These are phyloP conservation scores for Peribatodes rhomboidaria DNA, from an alignment of 2,888 invertebrate species.

Conservation along the genomic window DNA sequence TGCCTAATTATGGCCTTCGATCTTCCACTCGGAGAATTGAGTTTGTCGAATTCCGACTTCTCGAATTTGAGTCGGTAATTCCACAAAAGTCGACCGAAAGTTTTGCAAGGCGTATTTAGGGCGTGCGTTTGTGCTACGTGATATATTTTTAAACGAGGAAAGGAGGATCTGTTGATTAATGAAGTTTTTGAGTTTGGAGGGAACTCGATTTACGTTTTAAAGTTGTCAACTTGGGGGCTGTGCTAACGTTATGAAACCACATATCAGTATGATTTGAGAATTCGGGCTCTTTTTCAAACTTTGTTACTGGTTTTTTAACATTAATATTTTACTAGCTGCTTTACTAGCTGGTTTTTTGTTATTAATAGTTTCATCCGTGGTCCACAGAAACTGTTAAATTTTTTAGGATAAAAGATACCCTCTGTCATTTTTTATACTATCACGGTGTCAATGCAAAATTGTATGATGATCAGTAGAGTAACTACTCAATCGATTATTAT, in stretches of 20 bases:
- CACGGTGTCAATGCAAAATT: too few relatives aligned
- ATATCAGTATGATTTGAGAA: too few relatives aligned
- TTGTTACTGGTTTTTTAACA: too few relatives aligned
- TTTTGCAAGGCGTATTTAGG: constrained; percentile 29
- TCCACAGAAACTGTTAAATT: too few relatives aligned
- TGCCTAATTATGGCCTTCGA: constrained; percentile 47
- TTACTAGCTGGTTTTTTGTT: too few relatives aligned
- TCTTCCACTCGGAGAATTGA: constrained; percentile 41
- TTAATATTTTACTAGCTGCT: neutral
- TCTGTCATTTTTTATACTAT: too few relatives aligned
- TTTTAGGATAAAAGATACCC: too few relatives aligned
- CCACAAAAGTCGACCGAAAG: constrained; percentile 26
- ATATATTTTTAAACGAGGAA: constrained; percentile 25
- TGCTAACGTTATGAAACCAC: neutral
- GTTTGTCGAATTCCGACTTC: constrained; percentile 35
- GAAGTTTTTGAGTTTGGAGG: constrained; percentile 13
- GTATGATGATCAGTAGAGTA: too few relatives aligned
- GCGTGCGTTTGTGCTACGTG: constrained; percentile 28
- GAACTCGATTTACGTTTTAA: neutral
- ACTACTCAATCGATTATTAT: too few relatives aligned
- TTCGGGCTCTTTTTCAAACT: too few relatives aligned
- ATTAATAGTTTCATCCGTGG: too few relatives aligned
- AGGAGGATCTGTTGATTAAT: constrained; percentile 21
- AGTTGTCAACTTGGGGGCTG: neutral
- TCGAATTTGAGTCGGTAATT: constrained; percentile 35